These are phyloP conservation scores for Fukomys damarensis DNA, from an alignment of 2,113 vertebrate species.

Conservation along the genomic window DNA sequence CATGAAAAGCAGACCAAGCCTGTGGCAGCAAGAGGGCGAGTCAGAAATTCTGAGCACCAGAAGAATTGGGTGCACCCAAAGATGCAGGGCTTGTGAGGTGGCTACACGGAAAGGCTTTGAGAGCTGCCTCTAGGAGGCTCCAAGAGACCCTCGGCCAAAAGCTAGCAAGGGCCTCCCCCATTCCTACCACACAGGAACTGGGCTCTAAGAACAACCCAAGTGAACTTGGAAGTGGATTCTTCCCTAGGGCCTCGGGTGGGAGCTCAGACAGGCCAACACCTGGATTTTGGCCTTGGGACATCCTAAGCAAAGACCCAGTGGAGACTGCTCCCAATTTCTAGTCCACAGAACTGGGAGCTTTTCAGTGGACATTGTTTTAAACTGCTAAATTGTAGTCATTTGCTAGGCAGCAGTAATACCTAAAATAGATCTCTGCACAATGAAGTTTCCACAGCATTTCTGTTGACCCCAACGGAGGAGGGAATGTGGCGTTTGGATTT, in stretches of 20 bases:
- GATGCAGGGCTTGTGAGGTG: neutral
- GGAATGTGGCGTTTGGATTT: neutral
- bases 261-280: no score
- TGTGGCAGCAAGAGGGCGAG: neutral
- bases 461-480: neutral
- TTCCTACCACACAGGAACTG: neutral
- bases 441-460: neutral
- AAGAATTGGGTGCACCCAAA: neutral
- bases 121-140: neutral
- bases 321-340: neutral
- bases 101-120: neutral
- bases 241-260: neutral
- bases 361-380: neutral
- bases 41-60: neutral
- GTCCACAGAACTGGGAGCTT: neutral
- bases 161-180: neutral
- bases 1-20: neutral
- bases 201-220: neutral
- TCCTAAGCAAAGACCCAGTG: neutral
- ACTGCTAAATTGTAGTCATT: neutral
- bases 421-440: fast-evolving
- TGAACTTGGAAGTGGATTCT: neutral
- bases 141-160: neutral
- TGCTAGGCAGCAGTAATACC: neutral
- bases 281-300: neutral